These are phyloP conservation scores for Pelecanus crispus DNA, from an alignment of 2,113 vertebrate genomes.

Conservation along the genomic window DNA sequence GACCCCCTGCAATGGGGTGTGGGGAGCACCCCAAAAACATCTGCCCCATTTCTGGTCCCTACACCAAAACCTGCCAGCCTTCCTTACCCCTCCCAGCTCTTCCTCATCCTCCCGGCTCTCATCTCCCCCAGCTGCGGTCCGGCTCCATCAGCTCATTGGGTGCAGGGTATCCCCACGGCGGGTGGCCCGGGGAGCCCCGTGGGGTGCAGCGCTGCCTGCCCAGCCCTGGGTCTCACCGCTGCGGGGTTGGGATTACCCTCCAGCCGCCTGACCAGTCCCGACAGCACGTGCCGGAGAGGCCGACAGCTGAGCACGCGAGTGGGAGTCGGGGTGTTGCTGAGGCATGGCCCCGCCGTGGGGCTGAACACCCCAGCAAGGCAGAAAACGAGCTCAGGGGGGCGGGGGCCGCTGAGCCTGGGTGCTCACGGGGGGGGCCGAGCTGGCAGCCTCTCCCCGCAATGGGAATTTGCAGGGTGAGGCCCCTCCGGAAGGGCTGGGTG, in stretches of 20 bases:
- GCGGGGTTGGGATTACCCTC: background rate
- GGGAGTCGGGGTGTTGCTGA: background rate
- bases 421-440: background rate
- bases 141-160: background rate
- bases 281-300: rapidly evolving
- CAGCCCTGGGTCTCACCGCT: rapidly evolving
- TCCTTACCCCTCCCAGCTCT: background rate
- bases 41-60: background rate
- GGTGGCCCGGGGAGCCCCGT: rapidly evolving
- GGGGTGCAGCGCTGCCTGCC: background rate
- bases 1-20: rapidly evolving
- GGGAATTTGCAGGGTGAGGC: background rate
- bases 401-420: background rate
- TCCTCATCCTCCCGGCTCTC: background rate
- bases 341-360: background rate
- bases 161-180: rapidly evolving
- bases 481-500: background rate
- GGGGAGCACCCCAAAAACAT: background rate
- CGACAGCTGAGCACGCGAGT: conserved; percentile 3
- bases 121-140: rapidly evolving
- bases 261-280: background rate
- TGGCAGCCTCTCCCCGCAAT: rapidly evolving
- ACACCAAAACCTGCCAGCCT: background rate
- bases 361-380: rapidly evolving
- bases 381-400: background rate